Conservation (phyloP, 2,113 vertebrate genomes). For the Caretta caretta region DNA sequence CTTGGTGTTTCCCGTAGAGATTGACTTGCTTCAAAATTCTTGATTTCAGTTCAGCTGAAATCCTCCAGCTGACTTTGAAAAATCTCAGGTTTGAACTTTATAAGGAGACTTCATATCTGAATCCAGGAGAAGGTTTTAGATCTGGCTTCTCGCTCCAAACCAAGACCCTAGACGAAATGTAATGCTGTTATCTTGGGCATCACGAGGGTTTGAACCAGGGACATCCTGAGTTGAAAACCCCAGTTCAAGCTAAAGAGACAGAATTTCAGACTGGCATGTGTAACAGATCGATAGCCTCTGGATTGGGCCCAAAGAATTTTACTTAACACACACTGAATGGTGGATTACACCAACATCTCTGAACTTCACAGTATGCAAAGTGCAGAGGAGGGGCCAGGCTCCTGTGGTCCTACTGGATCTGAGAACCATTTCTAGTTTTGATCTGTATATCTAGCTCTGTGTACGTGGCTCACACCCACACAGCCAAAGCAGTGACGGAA, state of each 20-base stretch:
- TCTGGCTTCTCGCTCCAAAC: background rate
- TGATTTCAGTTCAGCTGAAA: background rate
- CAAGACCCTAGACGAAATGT: background rate
- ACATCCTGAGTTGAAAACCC: background rate
- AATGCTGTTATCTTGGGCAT: background rate
- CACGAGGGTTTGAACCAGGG: background rate
- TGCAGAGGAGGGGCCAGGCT: rapidly evolving
- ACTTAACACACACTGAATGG: background rate
- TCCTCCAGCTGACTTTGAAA: background rate
- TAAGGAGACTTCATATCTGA: background rate
- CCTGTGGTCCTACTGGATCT: background rate
- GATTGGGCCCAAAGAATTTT: rapidly evolving
- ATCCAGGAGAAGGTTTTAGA: background rate
- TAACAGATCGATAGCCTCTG: rapidly evolving
- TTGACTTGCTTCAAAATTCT: background rate
- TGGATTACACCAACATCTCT: background rate
- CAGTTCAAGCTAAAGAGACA: background rate
- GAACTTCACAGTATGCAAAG: background rate
- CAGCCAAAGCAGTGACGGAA: background rate
- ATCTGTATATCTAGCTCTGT: background rate
- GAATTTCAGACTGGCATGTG: rapidly evolving
- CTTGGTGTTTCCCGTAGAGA: background rate
- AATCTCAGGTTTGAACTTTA: background rate
- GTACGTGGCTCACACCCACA: background rate
- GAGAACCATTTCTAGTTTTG: background rate